phyloP scores from a whole-genome alignment of 2,797 vertebrate species.

The Bradypodion ventrale region DNA sequence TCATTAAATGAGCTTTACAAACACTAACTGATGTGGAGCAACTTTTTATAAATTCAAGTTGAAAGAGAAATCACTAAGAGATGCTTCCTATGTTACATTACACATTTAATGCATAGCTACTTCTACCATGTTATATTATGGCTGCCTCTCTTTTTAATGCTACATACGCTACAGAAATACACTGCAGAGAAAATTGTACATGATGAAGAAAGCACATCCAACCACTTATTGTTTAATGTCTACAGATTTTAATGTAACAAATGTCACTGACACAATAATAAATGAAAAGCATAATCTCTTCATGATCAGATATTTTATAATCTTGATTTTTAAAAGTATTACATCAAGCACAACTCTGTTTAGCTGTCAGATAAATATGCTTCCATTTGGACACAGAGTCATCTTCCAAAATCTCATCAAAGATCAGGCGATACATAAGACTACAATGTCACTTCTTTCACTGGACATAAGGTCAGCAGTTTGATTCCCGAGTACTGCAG shows the following conservation, averaged over 20 bases:
- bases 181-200: neutral
- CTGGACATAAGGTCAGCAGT: too few species aligned
- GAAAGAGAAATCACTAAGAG: neutral
- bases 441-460: neutral
- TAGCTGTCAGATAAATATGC: neutral
- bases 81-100: neutral
- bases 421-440: neutral
- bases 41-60: neutral
- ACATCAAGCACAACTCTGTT: neutral
- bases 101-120: neutral
- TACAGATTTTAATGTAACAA: neutral
- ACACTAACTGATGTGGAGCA: neutral
- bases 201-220: neutral
- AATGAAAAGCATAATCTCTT: neutral
- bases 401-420: neutral
- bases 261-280: neutral
- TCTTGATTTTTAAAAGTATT: neutral
- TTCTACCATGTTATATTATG: neutral
- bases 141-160: neutral
- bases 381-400: neutral
- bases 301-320: neutral
- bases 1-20: constrained; percentile 12
- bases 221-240: neutral
- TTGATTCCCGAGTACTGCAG: too few species aligned
- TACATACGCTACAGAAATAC: neutral